These are phyloP conservation scores for Coremacera marginata DNA, from an alignment of 2,888 invertebrate genomes.

Conservation along the genomic window DNA sequence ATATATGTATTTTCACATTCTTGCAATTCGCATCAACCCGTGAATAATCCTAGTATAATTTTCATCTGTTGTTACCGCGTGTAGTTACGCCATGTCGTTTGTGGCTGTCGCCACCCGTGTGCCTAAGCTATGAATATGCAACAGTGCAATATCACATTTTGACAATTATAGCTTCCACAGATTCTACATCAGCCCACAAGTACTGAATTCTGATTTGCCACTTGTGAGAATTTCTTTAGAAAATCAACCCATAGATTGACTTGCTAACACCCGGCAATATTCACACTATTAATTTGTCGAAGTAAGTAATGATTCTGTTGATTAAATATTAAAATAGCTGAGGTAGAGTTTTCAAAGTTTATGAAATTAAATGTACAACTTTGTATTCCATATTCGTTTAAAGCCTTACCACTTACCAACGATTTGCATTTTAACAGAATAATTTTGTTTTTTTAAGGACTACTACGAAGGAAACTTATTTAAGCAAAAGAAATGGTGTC, in stretches of 20 bases:
- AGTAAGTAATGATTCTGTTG: too few species aligned
- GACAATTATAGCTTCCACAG: not conserved
- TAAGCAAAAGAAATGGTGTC: slow-evolving; percentile 26
- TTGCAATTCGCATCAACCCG: too few species aligned
- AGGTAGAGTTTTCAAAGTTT: not conserved
- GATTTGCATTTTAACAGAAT: not conserved
- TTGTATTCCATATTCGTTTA: not conserved
- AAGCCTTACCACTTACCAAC: not conserved
- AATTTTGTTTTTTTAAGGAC: not conserved
- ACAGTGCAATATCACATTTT: not conserved
- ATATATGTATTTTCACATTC: too few species aligned
- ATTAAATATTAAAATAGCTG: not conserved
- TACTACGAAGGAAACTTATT: not conserved
- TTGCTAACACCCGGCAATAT: slow-evolving; percentile 14
- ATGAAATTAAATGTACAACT: not conserved
- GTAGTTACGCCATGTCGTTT: too few species aligned
- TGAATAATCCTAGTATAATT: too few species aligned
- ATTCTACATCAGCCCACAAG: not conserved
- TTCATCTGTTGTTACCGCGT: too few species aligned
- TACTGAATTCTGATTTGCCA: not conserved
- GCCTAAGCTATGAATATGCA: not conserved
- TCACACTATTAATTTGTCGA: not conserved
- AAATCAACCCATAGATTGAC: not conserved
- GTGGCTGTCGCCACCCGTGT: too few species aligned
- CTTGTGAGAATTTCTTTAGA: not conserved